Evolutionary conservation across 2,888 invertebrate genomes (phyloP).

Genomic region (Thera britannica): DNA sequence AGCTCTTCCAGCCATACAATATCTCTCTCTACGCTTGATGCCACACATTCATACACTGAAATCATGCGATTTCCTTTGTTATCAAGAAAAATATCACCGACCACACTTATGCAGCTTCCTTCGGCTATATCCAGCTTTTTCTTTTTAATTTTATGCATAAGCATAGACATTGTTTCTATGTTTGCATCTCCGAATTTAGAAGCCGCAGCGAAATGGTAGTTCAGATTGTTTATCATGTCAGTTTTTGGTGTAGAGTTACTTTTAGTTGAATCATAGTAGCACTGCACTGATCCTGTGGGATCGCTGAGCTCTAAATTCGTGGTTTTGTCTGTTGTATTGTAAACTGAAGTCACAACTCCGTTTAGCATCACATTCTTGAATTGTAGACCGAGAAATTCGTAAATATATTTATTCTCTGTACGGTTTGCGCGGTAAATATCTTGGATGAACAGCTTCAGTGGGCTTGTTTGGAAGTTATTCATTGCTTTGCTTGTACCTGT

Average conservation of each 20-base stretch:
- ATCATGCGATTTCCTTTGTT: constrained; percentile 64
- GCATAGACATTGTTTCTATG: constrained; percentile 59
- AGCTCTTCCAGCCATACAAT: constrained; percentile 76
- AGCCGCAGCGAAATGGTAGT: constrained; percentile 53
- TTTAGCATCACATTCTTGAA: constrained; percentile 78
- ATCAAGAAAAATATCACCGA: constrained; percentile 76
- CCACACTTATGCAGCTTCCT: constrained; percentile 63
- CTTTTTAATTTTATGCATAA: constrained; percentile 59
- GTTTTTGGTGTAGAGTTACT: constrained; percentile 55
- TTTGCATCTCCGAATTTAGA: constrained; percentile 61
- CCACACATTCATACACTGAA: constrained; percentile 65
- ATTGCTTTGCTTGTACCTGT: constrained; percentile 2
- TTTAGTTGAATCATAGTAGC: constrained; percentile 68
- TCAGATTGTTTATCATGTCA: constrained; percentile 56
- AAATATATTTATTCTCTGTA: constrained; percentile 68
- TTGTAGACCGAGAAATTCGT: constrained; percentile 66
- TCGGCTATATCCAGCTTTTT: constrained; percentile 56
- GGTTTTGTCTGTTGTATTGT: constrained; percentile 54
- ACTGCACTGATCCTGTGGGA: constrained; percentile 69
- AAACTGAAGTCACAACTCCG: constrained; percentile 69
- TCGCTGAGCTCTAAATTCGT: constrained; percentile 73
- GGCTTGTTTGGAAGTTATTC: constrained; percentile 52
- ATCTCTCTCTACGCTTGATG: constrained; percentile 64
- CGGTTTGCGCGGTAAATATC: constrained; percentile 71
- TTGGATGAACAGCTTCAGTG: constrained; percentile 74